Conservation (phyloP, 2,888 invertebrate genomes). For the Congeria kusceri region DNA sequence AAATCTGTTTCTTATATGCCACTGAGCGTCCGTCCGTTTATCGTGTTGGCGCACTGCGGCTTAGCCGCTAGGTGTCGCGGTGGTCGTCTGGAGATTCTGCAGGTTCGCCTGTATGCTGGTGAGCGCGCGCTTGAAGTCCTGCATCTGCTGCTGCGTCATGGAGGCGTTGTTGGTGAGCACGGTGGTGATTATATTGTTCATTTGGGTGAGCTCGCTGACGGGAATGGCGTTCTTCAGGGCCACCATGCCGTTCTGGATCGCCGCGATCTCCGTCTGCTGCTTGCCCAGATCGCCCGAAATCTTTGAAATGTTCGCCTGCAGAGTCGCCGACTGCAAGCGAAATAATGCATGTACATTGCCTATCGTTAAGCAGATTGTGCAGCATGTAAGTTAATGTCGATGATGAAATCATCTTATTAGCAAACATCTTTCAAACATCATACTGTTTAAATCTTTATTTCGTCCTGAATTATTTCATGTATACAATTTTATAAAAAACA, state of each 20-base stretch:
- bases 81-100: not conserved
- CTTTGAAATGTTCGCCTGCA: conserved; percentile 23
- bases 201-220: conserved; percentile 37
- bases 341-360: not conserved
- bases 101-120: conserved; percentile 26
- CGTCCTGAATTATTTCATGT: too few species aligned
- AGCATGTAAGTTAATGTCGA: not conserved
- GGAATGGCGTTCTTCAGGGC: conserved; percentile 51
- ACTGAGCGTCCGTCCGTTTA: not conserved
- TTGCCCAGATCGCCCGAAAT: conserved; percentile 34
- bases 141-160: conserved; percentile 11
- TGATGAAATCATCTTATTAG: too few species aligned
- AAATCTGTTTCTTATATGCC: too few species aligned
- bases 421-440: too few species aligned
- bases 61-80: conserved; percentile 4
- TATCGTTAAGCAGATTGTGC: not conserved
- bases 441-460: too few species aligned
- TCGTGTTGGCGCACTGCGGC: not conserved
- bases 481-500: too few species aligned
- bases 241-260: conserved; percentile 34
- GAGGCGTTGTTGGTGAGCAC: conserved; percentile 17
- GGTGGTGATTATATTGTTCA: conserved; percentile 53
- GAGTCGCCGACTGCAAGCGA: conserved; percentile 33
- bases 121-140: conserved; percentile 34
- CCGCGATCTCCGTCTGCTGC: conserved; percentile 37